phyloP scores from a whole-genome alignment of 2,797 vertebrate species.

The Calcarius lapponicus region DNA sequence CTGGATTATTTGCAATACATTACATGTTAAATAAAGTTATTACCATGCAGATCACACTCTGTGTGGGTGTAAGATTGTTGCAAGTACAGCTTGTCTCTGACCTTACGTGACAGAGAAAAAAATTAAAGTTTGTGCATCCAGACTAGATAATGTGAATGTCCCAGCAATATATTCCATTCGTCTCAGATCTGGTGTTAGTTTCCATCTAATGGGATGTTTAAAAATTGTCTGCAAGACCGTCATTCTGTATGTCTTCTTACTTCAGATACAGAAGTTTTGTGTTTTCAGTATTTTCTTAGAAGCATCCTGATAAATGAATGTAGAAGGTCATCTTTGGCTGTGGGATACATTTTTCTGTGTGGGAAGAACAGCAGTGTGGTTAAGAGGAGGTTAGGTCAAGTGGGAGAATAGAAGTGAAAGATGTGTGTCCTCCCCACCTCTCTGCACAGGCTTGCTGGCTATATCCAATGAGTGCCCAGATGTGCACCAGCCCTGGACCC shows the following conservation, averaged over 20 bases:
- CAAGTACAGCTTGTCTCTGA: background rate
- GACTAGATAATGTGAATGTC: background rate
- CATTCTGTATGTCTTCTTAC: background rate
- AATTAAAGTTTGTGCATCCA: background rate
- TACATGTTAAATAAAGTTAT: constrained; percentile 9
- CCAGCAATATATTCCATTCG: background rate
- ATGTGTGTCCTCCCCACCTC: background rate
- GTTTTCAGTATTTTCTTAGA: background rate
- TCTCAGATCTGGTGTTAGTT: background rate
- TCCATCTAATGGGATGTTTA: background rate
- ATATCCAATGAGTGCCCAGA: accelerated
- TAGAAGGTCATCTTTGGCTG: background rate
- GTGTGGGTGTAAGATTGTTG: background rate
- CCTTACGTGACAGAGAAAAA: background rate
- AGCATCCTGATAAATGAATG: background rate
- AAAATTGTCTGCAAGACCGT: background rate
- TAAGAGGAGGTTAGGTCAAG: background rate
- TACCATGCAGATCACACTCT: constrained; percentile 1
- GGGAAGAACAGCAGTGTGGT: accelerated
- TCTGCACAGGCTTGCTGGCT: background rate
- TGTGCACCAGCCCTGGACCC: background rate
- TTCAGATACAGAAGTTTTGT: background rate
- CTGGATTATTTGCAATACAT: background rate
- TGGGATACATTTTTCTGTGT: background rate
- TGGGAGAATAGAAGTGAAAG: background rate